These are phyloP conservation scores for Illadopsis cleaveri DNA, from an alignment of 2,113 vertebrate genomes.

Conservation along the genomic window DNA sequence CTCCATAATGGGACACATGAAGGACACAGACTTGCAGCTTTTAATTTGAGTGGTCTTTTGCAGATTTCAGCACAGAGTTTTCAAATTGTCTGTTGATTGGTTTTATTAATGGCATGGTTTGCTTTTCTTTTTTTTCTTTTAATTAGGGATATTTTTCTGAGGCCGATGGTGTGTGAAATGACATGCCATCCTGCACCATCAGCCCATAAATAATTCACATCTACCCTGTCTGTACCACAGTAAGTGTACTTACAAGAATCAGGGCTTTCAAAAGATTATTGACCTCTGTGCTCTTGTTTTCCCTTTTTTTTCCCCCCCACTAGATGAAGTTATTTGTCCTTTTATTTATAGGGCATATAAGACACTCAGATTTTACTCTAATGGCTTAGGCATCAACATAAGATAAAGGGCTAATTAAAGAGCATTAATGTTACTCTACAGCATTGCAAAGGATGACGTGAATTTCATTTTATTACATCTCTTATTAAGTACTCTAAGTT, in stretches of 20 bases:
- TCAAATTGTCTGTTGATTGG: background rate
- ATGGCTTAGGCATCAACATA: background rate
- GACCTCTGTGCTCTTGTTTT: background rate
- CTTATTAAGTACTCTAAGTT: background rate
- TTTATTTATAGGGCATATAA: background rate
- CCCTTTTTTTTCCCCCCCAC: background rate
- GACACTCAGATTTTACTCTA: background rate
- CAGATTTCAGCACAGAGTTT: background rate
- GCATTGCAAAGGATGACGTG: background rate
- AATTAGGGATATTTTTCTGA: background rate
- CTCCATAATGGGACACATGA: background rate
- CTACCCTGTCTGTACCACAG: background rate
- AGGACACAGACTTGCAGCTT: background rate
- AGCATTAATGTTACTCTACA: background rate
- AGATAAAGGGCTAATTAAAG: background rate
- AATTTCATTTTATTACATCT: background rate
- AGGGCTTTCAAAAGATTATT: background rate
- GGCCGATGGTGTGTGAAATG: slow-evolving; percentile 31
- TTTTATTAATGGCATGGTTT: background rate
- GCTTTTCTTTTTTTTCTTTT: background rate
- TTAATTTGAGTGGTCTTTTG: background rate
- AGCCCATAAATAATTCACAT: slow-evolving; percentile 31
- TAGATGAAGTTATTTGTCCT: background rate
- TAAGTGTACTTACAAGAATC: background rate
- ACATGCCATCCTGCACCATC: background rate